These are phyloP conservation scores for Pampusana beccarii DNA, from an alignment of 2,113 vertebrate species.

Conservation along the genomic window DNA sequence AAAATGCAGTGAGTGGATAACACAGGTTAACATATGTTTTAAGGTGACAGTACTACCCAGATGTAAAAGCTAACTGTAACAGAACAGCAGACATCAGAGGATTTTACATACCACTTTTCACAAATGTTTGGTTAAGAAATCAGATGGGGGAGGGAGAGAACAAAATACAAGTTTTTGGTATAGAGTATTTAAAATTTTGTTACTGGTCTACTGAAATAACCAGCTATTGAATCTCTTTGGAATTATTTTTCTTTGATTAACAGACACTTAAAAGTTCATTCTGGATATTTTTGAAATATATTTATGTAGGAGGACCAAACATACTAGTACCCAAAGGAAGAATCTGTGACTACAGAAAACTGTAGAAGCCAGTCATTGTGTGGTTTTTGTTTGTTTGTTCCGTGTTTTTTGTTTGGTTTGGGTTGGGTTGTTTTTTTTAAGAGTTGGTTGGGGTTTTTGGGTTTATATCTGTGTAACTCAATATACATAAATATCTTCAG, in stretches of 20 bases:
- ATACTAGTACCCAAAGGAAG: not conserved
- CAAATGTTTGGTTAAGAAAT: not conserved
- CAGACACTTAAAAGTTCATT: not conserved
- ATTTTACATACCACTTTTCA: not conserved
- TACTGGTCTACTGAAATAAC: not conserved
- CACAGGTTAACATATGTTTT: not conserved
- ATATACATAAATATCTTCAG: not conserved
- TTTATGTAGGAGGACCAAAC: not conserved
- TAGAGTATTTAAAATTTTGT: not conserved
- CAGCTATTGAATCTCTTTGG: not conserved
- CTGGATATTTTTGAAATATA: not conserved
- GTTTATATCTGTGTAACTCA: too few relatives aligned
- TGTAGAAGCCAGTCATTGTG: not conserved
- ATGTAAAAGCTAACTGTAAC: not conserved
- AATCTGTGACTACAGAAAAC: not conserved
- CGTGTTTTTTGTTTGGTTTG: not conserved
- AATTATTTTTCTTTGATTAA: not conserved
- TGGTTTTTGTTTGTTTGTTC: not conserved
- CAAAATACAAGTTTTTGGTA: not conserved
- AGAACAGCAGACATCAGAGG: not conserved
- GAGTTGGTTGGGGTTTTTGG: not conserved
- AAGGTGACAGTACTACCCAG: not conserved
- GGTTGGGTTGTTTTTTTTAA: not conserved
- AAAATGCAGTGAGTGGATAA: not conserved
- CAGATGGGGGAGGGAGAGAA: not conserved